These are phyloP conservation scores for Drosophila neocordata DNA, from an alignment of 1,140 invertebrate species.

Conservation along the genomic window DNA sequence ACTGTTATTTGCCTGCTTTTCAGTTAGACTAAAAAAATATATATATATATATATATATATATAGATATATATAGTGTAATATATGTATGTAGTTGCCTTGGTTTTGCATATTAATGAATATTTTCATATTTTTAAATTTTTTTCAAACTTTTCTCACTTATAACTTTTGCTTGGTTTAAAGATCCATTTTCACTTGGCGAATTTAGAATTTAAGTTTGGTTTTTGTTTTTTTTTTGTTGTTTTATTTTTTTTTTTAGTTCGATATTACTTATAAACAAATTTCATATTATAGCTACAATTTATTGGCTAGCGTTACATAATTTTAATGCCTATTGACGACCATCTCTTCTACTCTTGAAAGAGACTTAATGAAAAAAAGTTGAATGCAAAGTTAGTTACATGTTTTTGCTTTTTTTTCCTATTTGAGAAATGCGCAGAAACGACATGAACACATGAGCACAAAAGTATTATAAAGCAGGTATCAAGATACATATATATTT, in stretches of 20 bases:
- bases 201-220: conserved; percentile 50
- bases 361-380: conserved; percentile 9
- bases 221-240: conserved; percentile 25
- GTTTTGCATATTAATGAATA: conserved; percentile 62
- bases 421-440: conserved; percentile 59
- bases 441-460: conserved; percentile 67
- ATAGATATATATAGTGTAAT: conserved; percentile 8
- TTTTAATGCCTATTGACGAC: conserved; percentile 60
- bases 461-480: conserved; percentile 39
- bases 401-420: conserved; percentile 27
- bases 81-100: conserved; percentile 30
- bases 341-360: neutral
- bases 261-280: conserved; percentile 80
- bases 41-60: neutral
- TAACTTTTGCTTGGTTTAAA: conserved; percentile 32
- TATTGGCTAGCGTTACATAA: conserved; percentile 75
- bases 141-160: conserved; percentile 36
- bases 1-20: conserved; percentile 45
- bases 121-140: conserved; percentile 38
- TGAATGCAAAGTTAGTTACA: conserved; percentile 67
- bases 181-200: conserved; percentile 55
- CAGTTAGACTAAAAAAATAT: conserved; percentile 16
- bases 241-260: conserved; percentile 56
- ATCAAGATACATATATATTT: conserved; percentile 36
- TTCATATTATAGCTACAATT: conserved; percentile 80